phyloP scores from a whole-genome alignment of 30 jellyfish, hydroid and myxozoan genomes.

The Turritopsis dohrnii region DNA sequence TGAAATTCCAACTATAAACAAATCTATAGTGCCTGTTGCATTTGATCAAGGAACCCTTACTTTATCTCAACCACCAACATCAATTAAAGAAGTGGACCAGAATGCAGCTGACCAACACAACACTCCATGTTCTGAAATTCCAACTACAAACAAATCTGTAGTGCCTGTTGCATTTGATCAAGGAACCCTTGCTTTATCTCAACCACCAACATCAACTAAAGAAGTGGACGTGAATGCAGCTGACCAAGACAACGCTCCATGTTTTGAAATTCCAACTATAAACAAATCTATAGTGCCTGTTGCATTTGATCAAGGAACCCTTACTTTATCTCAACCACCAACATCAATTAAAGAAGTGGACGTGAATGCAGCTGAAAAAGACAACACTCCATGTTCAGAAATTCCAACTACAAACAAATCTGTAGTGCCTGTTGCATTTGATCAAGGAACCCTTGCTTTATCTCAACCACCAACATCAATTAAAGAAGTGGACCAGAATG shows the following conservation, averaged over 20 bases:
- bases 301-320: not conserved
- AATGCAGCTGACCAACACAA: not conserved
- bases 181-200: not conserved
- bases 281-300: not conserved
- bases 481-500: not conserved
- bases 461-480: not conserved
- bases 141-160: not conserved
- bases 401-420: not conserved
- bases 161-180: not conserved
- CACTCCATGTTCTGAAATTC: not conserved
- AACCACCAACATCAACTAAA: not conserved
- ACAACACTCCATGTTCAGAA: not conserved
- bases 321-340: not conserved
- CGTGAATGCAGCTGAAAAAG: not conserved
- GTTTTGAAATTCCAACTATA: not conserved
- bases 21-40: not conserved
- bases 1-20: not conserved
- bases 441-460: not conserved
- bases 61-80: not conserved
- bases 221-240: not conserved
- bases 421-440: not conserved
- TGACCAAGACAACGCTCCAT: not conserved
- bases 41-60: not conserved
- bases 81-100: not conserved
- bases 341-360: not conserved